A percentile compares a stretch with the other conserved stretches of the same genome.
Evolutionary conservation across 2,113 vertebrate species (phyloP).

Genomic region (Synchiropus splendidus): DNA sequence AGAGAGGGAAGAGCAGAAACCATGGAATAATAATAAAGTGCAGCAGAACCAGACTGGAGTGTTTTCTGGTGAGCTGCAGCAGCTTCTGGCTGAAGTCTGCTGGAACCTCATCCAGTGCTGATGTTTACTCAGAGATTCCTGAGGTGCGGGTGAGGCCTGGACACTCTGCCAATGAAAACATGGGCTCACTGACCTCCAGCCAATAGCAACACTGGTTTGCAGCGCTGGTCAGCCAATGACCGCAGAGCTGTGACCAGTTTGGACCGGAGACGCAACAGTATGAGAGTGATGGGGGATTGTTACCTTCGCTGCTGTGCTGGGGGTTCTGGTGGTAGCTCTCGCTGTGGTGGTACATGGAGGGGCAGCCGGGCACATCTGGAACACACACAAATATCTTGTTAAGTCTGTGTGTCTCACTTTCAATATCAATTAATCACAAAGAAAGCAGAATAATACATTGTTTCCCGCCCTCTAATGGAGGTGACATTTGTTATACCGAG

Average conservation of each 20-base stretch:
- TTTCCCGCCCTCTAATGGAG: too few species aligned
- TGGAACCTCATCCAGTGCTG: slow-evolving; percentile 57
- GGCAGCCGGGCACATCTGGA: slow-evolving; percentile 81
- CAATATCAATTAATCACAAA: too few species aligned
- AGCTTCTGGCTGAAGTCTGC: slow-evolving; percentile 38
- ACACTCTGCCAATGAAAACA: slow-evolving; percentile 63
- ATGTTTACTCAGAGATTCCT: slow-evolving; percentile 63
- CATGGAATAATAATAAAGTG: too few species aligned
- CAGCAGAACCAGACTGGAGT: slow-evolving; percentile 8
- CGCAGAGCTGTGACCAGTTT: slow-evolving; percentile 34
- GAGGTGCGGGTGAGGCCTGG: slow-evolving; percentile 49
- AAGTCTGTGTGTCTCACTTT: too few species aligned
- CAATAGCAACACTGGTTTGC: slow-evolving; percentile 55
- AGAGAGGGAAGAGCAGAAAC: too few species aligned
- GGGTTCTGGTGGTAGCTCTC: slow-evolving; percentile 70
- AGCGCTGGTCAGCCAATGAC: slow-evolving; percentile 55
- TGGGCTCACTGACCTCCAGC: slow-evolving; percentile 39
- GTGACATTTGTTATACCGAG: too few species aligned
- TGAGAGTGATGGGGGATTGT: background rate
- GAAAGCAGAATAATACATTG: too few species aligned
- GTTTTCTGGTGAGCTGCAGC: slow-evolving; percentile 29
- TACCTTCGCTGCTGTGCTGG: slow-evolving; percentile 69
- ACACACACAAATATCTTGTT: too few species aligned
- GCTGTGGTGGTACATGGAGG: slow-evolving; percentile 76
- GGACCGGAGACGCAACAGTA: background rate